Base-by-base conservation (phyloP, 2,888 invertebrate species). In the Xestia sexstrigata region DNA sequence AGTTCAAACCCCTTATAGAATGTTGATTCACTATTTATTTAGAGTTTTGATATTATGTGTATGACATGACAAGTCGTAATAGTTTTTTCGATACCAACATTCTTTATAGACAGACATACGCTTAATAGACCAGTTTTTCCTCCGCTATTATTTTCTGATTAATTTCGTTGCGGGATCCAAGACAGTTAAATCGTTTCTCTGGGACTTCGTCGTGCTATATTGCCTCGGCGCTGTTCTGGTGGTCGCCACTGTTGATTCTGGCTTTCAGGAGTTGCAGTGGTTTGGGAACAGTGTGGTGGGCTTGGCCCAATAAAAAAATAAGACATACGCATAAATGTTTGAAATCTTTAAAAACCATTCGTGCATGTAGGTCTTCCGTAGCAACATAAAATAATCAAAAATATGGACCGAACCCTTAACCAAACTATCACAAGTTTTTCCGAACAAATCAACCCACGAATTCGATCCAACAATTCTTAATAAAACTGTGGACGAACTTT, bases 381-480 rank as follows among this genome's bases (percentile, higher is more conserved):
- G 9, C n/a, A 7, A 15, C 35, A 70, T 82, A 70, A 80, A 80
- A 66, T 62, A 82, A 70, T 55, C 47, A 70, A 68, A 81, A 83
- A 76, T 70, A 68, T 63, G 13, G 15, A 35, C 35, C 39, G 15
- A 11, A 42, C 42, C 55, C n/a, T 9, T 0, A 55, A 17, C 62
- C 15, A 52, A 67, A 82, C 47, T 8, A 39, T 68, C n/a, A 72
- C 67, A 49, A 82, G n/a, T 74, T 69, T 65, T 35, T 8, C 65
- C 69, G 8, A 84, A 20, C 69, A 52, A 82, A 84, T 72, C 62
- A 67, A 83, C 60, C 42, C 39, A 45, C 39, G 35, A 72, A 70
- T 79, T 76, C 79, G 76, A 85, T 81, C 69, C 58, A 77, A 79
- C 84, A 52, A 74, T 86, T 70, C 82, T 35, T 69, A 82, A 69